Base-by-base conservation (phyloP, 2,113 vertebrate species). In the Rhombomys opimus region DNA sequence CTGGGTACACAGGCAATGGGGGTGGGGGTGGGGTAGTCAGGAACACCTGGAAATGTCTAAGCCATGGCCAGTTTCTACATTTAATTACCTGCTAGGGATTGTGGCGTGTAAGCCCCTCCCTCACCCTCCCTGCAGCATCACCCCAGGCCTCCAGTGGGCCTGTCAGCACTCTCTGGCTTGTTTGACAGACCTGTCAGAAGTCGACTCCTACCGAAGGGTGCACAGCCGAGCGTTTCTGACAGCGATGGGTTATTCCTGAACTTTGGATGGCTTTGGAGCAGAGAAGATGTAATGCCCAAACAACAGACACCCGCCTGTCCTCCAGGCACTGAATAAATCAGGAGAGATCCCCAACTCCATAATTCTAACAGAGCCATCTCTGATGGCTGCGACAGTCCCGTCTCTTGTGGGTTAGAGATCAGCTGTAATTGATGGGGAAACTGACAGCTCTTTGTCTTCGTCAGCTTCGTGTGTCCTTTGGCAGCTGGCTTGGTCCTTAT, bases 401-500 rank as follows among this genome's bases (percentile, higher is more conserved):
- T 92, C 32, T 61, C 93, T 84, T 14, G 3, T 86, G 97, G 96
- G 92, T 87, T 96, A 84, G 96, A 11, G 41, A 70, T 15, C 11
- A 22, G 65, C 95, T 59, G 22, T 96, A 93, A 67, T 4, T 94
- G 93, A 96, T 91, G 95, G 77, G 72, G 94, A 59, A 96, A 89
- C 82, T 95, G 95, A 97, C 92, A 92, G 76, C 77, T 78, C 57
- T 78, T 96, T 97, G 95, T 96, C 97, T 95, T 70, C 78, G 3
- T 89, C 59, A 25, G 91, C 95, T 86, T 0, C 2, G 1, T 67
- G 89, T 96, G 95, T 95, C 84, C 86, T 96, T 78, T 97, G 95
- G 96, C 96, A 98, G 93, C 97, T 98, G 98, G 82, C 72, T 98
- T 80, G 4, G 94, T 94, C 50, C 25, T 23, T 92, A 52, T 73